Conservation (phyloP, 2,797 vertebrate species). For the Pogoniulus pusillus region DNA sequence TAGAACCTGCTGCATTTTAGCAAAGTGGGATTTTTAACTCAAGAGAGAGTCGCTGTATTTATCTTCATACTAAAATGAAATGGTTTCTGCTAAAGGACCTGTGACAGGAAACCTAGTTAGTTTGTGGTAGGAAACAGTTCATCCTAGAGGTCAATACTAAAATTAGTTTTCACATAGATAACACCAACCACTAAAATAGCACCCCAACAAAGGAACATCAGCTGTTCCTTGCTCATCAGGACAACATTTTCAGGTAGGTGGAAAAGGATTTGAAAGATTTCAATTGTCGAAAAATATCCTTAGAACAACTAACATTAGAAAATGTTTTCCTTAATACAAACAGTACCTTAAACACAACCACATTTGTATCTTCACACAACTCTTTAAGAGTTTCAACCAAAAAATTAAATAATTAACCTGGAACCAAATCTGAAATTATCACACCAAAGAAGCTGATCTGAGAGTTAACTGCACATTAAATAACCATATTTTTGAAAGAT, state of each 20-base stretch:
- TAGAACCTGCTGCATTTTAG: neutral
- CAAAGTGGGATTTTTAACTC: neutral
- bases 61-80: neutral
- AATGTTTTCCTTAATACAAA: neutral
- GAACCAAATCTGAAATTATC: neutral
- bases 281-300: neutral
- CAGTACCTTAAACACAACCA: neutral
- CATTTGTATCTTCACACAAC: neutral
- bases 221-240: neutral
- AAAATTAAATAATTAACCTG: neutral
- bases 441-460: neutral
- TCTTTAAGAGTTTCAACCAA: neutral
- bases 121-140: neutral
- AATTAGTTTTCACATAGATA: neutral
- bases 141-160: neutral
- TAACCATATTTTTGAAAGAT: neutral
- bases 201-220: neutral
- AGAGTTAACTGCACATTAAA: neutral
- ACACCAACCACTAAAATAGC: neutral
- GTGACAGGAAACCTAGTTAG: neutral
- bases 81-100: neutral
- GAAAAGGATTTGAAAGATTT: neutral
- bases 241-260: neutral
- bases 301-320: neutral
- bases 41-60: neutral